These are phyloP conservation scores for Tautogolabrus adspersus DNA, from an alignment of 2,113 vertebrate genomes.

Conservation along the genomic window DNA sequence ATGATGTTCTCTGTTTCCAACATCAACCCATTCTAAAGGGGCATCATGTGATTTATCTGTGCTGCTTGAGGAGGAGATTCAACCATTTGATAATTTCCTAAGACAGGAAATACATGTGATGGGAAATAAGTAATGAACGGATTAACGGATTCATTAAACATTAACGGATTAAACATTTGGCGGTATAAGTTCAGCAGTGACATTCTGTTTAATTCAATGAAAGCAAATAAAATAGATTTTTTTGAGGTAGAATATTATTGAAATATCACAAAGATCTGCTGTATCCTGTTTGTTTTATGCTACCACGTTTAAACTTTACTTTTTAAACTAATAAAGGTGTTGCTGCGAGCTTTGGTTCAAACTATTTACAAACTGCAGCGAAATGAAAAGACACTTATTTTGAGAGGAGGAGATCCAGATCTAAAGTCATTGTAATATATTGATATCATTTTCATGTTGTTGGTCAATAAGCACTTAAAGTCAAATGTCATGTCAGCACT, in stretches of 20 bases:
- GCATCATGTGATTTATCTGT: slow-evolving; percentile 54
- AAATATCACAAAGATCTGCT: neutral
- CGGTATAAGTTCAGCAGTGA: neutral
- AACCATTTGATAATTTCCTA: slow-evolving; percentile 56
- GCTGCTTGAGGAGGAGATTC: slow-evolving; percentile 48
- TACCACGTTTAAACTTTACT: no score
- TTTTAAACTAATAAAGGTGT: no score
- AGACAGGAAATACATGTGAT: slow-evolving; percentile 12
- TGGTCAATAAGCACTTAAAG: no score
- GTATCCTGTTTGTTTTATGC: no score
- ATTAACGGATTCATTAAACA: no score
- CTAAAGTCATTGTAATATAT: neutral
- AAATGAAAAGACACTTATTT: neutral
- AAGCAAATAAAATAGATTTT: neutral
- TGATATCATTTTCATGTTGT: neutral
- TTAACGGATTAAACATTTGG: slow-evolving; percentile 11
- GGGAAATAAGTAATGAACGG: neutral
- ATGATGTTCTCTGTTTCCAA: slow-evolving; percentile 37
- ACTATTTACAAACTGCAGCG: neutral
- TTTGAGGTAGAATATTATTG: neutral
- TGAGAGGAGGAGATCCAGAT: neutral
- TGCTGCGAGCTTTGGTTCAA: no score
- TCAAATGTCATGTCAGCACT: neutral
- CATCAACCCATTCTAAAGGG: slow-evolving; percentile 31
- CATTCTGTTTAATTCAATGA: neutral